Evolutionary conservation across 2,113 vertebrate species (phyloP).

Genomic region (Pleuronectes platessa): DNA sequence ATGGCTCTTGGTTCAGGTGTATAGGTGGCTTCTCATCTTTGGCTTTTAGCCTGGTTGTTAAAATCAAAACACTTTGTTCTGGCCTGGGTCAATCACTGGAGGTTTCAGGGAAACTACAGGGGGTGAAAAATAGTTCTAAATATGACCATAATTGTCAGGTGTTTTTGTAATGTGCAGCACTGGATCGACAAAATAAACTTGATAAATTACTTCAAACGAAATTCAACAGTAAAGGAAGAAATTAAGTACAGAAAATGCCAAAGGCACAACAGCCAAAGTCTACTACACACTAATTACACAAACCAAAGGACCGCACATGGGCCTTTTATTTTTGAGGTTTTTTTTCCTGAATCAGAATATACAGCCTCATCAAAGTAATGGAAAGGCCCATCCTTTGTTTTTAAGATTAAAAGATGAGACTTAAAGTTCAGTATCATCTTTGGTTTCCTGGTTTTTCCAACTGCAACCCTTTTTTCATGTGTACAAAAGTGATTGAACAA

Average conservation of each 20-base stretch:
- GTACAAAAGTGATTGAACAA: not conserved
- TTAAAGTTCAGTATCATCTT: not conserved
- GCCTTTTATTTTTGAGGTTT: not conserved
- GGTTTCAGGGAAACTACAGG: not conserved
- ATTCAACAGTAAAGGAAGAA: not conserved
- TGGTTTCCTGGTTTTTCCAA: not conserved
- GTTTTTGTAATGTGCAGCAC: not conserved
- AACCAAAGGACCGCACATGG: constrained; percentile 7
- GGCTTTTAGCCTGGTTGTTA: constrained; percentile 18
- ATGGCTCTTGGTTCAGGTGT: not conserved
- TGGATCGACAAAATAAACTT: not conserved
- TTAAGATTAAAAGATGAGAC: not conserved
- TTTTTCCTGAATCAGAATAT: constrained; percentile 21
- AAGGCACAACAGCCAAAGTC: constrained; percentile 61
- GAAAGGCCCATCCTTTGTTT: not conserved
- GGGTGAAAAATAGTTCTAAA: not conserved
- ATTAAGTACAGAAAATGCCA: constrained; percentile 12
- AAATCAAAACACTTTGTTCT: not conserved
- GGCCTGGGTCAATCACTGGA: not conserved
- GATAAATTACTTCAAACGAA: not conserved
- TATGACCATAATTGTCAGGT: not conserved
- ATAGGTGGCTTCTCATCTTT: constrained; percentile 26
- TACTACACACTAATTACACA: constrained; percentile 28
- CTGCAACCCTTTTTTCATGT: not conserved
- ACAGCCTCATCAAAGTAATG: not conserved